phyloP scores from a whole-genome alignment of 2,113 vertebrate genomes.

The Benthochromis sp. region DNA sequence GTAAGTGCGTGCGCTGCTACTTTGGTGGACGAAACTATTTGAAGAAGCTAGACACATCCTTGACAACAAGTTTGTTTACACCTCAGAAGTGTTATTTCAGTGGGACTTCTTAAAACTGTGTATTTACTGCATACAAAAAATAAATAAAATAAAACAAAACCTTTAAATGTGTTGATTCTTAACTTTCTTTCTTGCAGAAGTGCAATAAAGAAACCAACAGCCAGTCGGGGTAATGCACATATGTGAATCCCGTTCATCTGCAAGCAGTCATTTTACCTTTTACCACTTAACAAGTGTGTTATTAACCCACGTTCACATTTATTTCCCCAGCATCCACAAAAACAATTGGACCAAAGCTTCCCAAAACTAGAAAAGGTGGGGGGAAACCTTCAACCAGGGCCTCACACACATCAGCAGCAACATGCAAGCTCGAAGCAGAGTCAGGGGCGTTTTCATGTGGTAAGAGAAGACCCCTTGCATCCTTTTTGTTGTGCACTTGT shows the following conservation, averaged over 20 bases:
- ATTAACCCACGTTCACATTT: background rate
- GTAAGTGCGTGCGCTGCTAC: background rate
- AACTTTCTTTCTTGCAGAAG: background rate
- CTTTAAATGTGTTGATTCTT: background rate
- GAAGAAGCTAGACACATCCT: background rate
- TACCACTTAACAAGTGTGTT: background rate
- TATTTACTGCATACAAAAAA: background rate
- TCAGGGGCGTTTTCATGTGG: background rate
- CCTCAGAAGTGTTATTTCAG: background rate
- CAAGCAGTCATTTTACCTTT: background rate
- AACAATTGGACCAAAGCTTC: background rate
- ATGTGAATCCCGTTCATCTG: background rate
- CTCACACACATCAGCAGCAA: background rate
- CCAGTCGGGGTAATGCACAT: background rate
- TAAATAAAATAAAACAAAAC: background rate
- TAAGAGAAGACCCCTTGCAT: background rate
- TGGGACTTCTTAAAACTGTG: slow-evolving; percentile 10
- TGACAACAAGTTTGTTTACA: background rate
- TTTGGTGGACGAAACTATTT: background rate
- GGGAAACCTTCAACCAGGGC: background rate
- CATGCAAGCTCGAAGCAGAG: background rate
- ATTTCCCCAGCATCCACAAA: background rate
- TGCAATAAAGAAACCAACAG: background rate
- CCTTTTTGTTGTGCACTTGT: background rate
- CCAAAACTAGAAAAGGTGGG: background rate